A percentile compares a stretch with the other conserved stretches of the same genome.
Evolutionary conservation across 2,888 invertebrate genomes (phyloP).

Genomic region (Xanthorhoe spadicearia): DNA sequence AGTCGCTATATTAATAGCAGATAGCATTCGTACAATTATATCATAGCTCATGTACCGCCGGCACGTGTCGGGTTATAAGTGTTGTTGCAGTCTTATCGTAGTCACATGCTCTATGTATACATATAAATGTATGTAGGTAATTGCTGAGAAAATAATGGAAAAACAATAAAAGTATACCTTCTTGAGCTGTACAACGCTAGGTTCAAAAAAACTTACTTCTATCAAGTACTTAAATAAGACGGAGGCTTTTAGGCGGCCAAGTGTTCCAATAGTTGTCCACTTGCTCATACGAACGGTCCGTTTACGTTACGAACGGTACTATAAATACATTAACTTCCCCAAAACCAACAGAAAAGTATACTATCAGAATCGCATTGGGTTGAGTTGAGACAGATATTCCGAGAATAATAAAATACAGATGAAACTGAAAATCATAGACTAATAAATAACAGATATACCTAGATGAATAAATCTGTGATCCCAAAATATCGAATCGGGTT

Average conservation of each 20-base stretch:
- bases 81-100: constrained; percentile 23
- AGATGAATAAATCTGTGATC: not conserved
- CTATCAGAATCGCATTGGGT: not conserved
- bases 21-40: constrained; percentile 26
- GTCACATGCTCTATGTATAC: constrained; percentile 20
- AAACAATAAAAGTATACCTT: not conserved
- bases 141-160: not conserved
- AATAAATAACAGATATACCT: not conserved
- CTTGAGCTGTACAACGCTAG: not conserved
- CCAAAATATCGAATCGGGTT: not conserved
- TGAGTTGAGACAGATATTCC: constrained; percentile 5
- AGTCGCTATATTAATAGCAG: not conserved
- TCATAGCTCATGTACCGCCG: constrained; percentile 17
- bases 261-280: too few species aligned
- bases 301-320: too few species aligned
- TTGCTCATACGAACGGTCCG: too few species aligned
- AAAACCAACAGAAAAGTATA: not conserved
- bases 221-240: too few species aligned
- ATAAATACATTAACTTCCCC: not conserved
- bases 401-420: not conserved
- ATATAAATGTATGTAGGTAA: not conserved
- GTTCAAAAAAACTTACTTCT: not conserved
- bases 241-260: too few species aligned
- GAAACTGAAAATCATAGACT: not conserved
- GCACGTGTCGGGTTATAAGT: constrained; percentile 40